Evolutionary conservation across 2,888 invertebrate genomes (phyloP).

Genomic region (Buathra laborator): DNA sequence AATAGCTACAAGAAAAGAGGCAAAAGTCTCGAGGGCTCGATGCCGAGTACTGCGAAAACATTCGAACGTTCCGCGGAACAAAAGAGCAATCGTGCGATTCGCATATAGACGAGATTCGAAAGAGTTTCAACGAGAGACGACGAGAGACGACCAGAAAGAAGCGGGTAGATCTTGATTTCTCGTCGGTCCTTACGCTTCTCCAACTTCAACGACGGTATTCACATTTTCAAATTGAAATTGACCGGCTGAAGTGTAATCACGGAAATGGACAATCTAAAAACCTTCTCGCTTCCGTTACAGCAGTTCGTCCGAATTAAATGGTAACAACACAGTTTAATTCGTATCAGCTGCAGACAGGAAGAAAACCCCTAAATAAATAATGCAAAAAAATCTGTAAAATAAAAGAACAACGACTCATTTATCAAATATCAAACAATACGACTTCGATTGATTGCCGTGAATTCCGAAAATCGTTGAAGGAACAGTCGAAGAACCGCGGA

Average conservation of each 20-base stretch:
- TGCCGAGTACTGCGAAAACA: slow-evolving; percentile 72
- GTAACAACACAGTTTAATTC: too few relatives aligned
- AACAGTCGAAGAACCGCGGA: not conserved
- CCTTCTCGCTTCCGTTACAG: not conserved
- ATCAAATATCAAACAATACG: not conserved
- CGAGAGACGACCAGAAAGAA: slow-evolving; percentile 16
- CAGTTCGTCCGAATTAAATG: not conserved
- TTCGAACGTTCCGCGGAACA: slow-evolving; percentile 71
- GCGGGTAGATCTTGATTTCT: slow-evolving; percentile 33
- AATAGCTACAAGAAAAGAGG: slow-evolving; percentile 21
- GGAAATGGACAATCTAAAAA: not conserved
- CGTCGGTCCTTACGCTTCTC: slow-evolving; percentile 3
- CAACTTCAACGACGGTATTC: not conserved
- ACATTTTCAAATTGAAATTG: not conserved
- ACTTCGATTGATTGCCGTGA: slow-evolving; percentile 13
- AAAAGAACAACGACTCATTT: not conserved
- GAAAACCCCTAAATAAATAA: not conserved
- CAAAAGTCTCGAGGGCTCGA: slow-evolving; percentile 45
- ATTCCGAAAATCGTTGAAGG: not conserved
- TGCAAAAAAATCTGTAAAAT: not conserved
- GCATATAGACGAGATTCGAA: slow-evolving; percentile 78
- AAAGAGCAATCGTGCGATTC: slow-evolving; percentile 74
- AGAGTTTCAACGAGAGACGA: slow-evolving; percentile 43
- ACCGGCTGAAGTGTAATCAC: not conserved
- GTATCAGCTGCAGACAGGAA: not conserved